Evolutionary conservation across 1,140 invertebrate genomes (phyloP).

Genomic region (Pectinophora gossypiella): DNA sequence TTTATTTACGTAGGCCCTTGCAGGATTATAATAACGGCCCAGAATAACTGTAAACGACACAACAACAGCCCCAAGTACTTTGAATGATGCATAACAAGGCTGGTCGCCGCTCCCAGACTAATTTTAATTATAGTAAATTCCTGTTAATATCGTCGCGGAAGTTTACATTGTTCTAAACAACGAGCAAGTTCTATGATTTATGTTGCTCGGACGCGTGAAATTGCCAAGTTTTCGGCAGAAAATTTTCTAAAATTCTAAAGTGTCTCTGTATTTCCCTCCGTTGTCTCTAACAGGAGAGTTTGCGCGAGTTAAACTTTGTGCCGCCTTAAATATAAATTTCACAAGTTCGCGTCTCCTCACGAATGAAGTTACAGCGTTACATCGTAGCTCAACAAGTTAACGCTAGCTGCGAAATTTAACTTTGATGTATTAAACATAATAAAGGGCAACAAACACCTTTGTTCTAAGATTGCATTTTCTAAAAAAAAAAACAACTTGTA

Average conservation of each 20-base stretch:
- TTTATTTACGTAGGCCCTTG: no score
- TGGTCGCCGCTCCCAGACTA: not conserved
- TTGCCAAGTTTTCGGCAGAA: slow-evolving; percentile 50
- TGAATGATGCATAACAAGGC: not conserved
- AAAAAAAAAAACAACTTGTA: no score
- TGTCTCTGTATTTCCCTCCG: slow-evolving; percentile 41
- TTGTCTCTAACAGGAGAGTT: slow-evolving; percentile 44
- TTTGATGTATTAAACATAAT: slow-evolving; percentile 9
- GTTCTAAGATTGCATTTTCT: not conserved
- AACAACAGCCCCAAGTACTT: no score
- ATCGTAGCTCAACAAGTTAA: slow-evolving; percentile 52
- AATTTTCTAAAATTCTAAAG: slow-evolving; percentile 67
- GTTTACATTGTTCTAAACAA: slow-evolving; percentile 37
- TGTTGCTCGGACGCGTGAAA: slow-evolving; percentile 43
- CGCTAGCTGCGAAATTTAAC: slow-evolving; percentile 30
- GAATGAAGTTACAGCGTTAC: slow-evolving; percentile 50
- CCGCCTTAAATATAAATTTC: slow-evolving; percentile 64
- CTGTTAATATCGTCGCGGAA: slow-evolving; percentile 28
- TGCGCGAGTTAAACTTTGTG: slow-evolving; percentile 52
- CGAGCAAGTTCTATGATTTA: slow-evolving; percentile 57
- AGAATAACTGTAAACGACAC: no score
- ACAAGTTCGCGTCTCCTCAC: slow-evolving; percentile 44
- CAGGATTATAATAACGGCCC: no score
- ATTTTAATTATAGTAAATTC: slow-evolving; percentile 6
- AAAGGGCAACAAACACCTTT: not conserved